These are phyloP conservation scores for Conger conger DNA, from an alignment of 2,113 vertebrate genomes.

Conservation along the genomic window DNA sequence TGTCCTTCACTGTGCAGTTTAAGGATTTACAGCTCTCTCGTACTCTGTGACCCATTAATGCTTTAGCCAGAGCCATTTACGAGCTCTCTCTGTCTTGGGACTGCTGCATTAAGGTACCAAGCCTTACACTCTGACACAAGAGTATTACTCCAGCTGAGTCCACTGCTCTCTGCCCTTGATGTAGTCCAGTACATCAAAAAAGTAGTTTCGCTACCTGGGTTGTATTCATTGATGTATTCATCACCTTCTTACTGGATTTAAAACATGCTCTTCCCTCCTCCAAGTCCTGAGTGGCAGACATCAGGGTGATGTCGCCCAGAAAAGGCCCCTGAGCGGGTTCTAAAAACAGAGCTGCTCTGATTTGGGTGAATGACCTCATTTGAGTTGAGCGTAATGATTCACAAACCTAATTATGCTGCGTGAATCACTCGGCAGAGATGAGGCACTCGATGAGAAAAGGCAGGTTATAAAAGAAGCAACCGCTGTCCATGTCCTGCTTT, in stretches of 20 bases:
- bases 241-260: background rate
- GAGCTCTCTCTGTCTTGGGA: background rate
- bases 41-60: background rate
- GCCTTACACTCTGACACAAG: background rate
- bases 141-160: background rate
- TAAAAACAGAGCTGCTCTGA: conserved; percentile 31
- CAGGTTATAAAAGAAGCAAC: background rate
- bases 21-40: background rate
- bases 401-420: conserved; percentile 25
- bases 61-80: background rate
- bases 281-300: background rate
- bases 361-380: conserved; percentile 34
- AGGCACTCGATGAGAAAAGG: background rate
- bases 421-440: conserved; percentile 5
- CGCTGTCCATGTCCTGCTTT: background rate
- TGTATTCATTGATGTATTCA: background rate
- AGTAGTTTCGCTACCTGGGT: background rate
- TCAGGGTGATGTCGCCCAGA: conserved; percentile 2
- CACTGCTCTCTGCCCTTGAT: background rate
- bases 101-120: background rate
- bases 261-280: background rate
- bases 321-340: conserved; percentile 14
- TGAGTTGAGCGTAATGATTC: conserved; percentile 19
- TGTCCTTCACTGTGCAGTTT: background rate
- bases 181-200: background rate